Conservation (phyloP, 2,113 vertebrate species). For the Tapirus terrestris region DNA sequence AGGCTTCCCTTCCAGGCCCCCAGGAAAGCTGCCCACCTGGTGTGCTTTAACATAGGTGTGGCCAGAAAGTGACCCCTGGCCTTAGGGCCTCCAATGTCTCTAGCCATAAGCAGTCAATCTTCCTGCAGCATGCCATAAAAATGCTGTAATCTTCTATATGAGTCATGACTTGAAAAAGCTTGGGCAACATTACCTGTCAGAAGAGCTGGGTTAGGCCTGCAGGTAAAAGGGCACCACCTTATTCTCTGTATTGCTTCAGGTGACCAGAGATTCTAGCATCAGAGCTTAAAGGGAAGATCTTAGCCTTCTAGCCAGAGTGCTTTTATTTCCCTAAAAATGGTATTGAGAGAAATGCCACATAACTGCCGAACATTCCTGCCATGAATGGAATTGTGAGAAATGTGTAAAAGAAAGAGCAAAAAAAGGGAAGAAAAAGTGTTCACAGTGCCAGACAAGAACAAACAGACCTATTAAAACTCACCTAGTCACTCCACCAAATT, state of each 20-base stretch:
- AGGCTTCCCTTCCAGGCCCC: not conserved
- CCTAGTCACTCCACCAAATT: not conserved
- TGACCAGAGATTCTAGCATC: not conserved
- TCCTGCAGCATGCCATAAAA: not conserved
- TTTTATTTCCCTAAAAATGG: conserved; percentile 44
- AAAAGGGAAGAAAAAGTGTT: not conserved
- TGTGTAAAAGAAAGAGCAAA: not conserved
- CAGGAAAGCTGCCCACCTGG: not conserved
- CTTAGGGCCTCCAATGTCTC: not conserved
- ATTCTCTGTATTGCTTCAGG: not conserved
- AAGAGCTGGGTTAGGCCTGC: not conserved
- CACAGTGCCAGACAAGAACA: not conserved
- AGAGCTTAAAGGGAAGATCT: not conserved
- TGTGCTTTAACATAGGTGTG: accelerated
- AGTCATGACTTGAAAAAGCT: not conserved
- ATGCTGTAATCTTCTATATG: not conserved
- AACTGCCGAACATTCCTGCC: not conserved
- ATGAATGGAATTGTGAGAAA: not conserved
- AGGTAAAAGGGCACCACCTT: not conserved
- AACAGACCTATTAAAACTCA: not conserved
- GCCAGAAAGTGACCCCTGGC: not conserved
- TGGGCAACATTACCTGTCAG: not conserved
- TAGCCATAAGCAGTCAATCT: not conserved
- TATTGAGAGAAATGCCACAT: conserved; percentile 28
- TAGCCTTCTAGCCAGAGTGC: not conserved